Percentiles rank a stretch among this genome's conserved stretches.
These are phyloP conservation scores for Erythrocercus mccallii DNA, from an alignment of 2,113 vertebrate species.

Conservation along the genomic window DNA sequence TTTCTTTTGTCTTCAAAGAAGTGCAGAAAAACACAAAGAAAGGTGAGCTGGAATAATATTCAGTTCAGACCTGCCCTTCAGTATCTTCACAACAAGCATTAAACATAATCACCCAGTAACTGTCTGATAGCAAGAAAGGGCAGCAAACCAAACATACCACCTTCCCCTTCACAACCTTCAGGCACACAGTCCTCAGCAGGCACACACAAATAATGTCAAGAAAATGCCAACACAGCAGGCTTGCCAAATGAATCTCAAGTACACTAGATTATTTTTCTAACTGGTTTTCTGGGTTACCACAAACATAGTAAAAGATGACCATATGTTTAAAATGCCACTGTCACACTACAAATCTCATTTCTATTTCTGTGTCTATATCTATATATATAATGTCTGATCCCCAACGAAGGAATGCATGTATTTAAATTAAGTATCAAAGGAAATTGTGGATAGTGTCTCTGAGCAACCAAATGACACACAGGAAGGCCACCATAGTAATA, in stretches of 20 bases:
- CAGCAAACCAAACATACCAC: neutral
- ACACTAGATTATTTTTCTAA: neutral
- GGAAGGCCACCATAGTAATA: neutral
- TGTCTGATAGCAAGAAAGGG: neutral
- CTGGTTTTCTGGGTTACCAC: neutral
- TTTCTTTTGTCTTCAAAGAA: neutral
- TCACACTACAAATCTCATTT: neutral
- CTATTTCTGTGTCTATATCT: too few species aligned
- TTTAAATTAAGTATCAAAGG: neutral
- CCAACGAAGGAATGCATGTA: neutral
- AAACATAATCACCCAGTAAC: neutral
- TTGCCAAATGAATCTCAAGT: neutral
- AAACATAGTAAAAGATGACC: neutral
- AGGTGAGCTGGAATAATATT: neutral
- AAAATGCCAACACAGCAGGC: neutral
- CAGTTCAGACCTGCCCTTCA: neutral
- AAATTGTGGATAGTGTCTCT: neutral
- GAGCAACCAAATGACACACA: neutral
- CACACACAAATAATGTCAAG: neutral
- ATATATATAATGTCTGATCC: neutral
- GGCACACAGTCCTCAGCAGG: neutral
- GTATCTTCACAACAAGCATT: neutral
- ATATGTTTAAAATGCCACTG: neutral
- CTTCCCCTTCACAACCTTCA: neutral
- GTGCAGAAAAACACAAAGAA: neutral